phyloP scores from a whole-genome alignment of 2,113 vertebrate genomes.

The Monopterus albus region DNA sequence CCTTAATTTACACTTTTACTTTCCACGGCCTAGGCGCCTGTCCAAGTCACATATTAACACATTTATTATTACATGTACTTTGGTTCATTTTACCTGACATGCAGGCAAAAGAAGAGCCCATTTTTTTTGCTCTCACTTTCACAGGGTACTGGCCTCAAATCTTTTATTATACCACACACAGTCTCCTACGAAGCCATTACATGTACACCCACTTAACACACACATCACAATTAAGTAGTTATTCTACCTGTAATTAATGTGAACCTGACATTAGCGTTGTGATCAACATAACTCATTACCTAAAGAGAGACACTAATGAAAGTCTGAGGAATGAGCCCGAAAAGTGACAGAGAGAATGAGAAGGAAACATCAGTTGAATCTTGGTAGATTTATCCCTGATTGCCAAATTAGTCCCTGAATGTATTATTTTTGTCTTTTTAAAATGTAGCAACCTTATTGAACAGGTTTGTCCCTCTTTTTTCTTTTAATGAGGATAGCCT shows the following conservation, averaged over 20 bases:
- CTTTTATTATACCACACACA: not conserved
- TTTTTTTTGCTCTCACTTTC: conserved; percentile 8
- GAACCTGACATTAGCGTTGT: conserved; percentile 54
- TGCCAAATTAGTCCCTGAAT: not conserved
- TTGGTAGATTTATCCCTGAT: not conserved
- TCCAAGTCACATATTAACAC: too few relatives aligned
- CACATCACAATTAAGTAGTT: conserved; percentile 54
- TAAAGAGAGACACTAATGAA: conserved; percentile 27
- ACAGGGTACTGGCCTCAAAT: not conserved
- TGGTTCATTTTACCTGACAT: not conserved
- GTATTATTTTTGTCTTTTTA: not conserved
- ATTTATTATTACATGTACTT: not conserved
- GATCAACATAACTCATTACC: conserved; percentile 68
- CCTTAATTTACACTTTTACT: too few relatives aligned
- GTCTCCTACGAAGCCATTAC: conserved; percentile 1
- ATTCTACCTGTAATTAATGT: conserved; percentile 68
- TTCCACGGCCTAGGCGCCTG: not conserved
- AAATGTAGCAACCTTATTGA: not conserved
- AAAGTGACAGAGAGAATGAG: conserved; percentile 1
- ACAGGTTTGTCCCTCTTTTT: not conserved
- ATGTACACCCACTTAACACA: conserved; percentile 23
- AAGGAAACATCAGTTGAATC: not conserved
- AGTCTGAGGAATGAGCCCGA: conserved; percentile 9
- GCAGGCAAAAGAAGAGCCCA: not conserved
- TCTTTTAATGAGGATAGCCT: not conserved